Evolutionary conservation across 2,888 invertebrate genomes (phyloP).

Genomic region (Gryllus longicercus): DNA sequence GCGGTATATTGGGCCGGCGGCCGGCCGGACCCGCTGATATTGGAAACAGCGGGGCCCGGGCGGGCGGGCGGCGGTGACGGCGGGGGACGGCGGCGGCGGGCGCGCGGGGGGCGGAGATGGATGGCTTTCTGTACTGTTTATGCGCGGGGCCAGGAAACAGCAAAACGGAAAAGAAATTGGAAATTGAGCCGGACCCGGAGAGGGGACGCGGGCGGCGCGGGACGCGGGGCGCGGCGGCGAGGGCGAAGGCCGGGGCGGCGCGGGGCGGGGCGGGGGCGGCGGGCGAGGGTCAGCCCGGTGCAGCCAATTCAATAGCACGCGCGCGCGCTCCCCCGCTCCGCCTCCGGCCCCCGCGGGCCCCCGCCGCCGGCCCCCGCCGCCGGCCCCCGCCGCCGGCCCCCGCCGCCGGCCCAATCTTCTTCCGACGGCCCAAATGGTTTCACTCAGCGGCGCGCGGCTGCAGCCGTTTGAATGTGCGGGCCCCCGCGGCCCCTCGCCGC

Average conservation of each 20-base stretch:
- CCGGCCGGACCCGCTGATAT: slow-evolving; percentile 27
- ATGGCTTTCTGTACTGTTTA: slow-evolving; percentile 34
- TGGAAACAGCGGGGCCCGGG: slow-evolving; percentile 25
- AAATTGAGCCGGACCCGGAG: slow-evolving; percentile 35
- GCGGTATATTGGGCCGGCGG: slow-evolving; percentile 2
- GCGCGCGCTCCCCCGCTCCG: too few species aligned
- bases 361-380: slow-evolving; percentile 6
- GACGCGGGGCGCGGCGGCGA: not conserved
- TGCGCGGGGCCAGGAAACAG: slow-evolving; percentile 33
- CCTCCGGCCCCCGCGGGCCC: too few species aligned
- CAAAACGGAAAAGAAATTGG: slow-evolving; percentile 37
- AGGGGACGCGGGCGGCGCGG: slow-evolving; percentile 21
- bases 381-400: not conserved
- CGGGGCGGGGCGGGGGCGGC: not conserved
- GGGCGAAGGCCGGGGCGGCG: slow-evolving; percentile 4
- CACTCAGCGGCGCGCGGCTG: slow-evolving; percentile 23
- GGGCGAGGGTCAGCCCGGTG: slow-evolving; percentile 25
- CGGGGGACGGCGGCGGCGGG: not conserved
- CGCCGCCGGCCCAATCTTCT: slow-evolving; percentile 28
- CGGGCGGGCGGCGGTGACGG: slow-evolving; percentile 26
- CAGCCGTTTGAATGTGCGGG: slow-evolving; percentile 29
- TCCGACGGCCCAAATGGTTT: slow-evolving; percentile 26
- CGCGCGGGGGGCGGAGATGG: slow-evolving; percentile 29
- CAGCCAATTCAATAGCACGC: slow-evolving; percentile 25
- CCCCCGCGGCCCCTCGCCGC: not conserved